A percentile compares a stretch with the other conserved stretches of the same genome.
These are phyloP conservation scores for Megastigmus dorsalis DNA, from an alignment of 2,888 invertebrate species.

Conservation along the genomic window DNA sequence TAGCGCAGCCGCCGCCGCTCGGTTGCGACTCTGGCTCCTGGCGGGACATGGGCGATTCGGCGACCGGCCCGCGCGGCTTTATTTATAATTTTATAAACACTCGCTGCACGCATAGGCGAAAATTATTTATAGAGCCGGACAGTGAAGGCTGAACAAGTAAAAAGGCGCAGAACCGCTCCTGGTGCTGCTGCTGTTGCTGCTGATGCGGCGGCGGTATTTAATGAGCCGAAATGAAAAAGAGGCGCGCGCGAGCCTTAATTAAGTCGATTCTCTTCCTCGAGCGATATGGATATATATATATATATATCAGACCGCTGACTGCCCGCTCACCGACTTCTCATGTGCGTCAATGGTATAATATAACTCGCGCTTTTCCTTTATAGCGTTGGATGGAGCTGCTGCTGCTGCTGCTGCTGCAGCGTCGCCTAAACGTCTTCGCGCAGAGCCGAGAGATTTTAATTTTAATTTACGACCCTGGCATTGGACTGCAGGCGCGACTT, in stretches of 20 bases:
- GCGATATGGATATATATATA: too few species aligned
- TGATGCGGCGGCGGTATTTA: not conserved
- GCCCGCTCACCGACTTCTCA: too few species aligned
- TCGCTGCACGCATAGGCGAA: not conserved
- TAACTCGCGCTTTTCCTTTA: not conserved
- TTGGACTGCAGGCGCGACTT: too few species aligned
- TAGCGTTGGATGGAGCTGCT: too few species aligned
- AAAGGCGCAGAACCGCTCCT: not conserved
- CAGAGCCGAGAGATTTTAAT: not conserved
- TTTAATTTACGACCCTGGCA: constrained; percentile 7
- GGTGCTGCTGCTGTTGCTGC: too few species aligned
- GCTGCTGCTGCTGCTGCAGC: too few species aligned
- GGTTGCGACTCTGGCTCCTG: constrained; percentile 6
- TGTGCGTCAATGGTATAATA: not conserved
- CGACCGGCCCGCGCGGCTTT: constrained; percentile 23
- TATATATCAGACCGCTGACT: too few species aligned
- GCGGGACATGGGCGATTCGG: not conserved
- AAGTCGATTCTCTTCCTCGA: constrained; percentile 17
- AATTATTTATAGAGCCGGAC: constrained; percentile 30
- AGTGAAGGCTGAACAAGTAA: constrained; percentile 28
- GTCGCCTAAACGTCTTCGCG: not conserved
- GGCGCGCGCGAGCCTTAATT: constrained; percentile 21
- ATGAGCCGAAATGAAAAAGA: constrained; percentile 16
- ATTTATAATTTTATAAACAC: constrained; percentile 52
- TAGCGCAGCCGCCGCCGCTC: too few species aligned